These are phyloP conservation scores for Leptopilina myrica DNA, from an alignment of 2,888 invertebrate genomes.

Conservation along the genomic window DNA sequence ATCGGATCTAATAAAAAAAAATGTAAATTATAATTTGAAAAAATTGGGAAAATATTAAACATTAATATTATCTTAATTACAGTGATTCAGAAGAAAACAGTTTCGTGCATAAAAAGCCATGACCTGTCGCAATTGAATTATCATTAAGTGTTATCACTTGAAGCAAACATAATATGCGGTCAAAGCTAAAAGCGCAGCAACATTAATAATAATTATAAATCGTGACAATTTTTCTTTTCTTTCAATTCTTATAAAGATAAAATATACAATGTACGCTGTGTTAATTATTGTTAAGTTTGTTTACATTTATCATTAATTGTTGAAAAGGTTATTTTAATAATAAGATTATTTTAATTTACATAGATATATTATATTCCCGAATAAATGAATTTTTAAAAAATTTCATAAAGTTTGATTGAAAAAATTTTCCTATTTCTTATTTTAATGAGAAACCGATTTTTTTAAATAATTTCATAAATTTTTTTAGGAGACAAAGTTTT, in stretches of 20 bases:
- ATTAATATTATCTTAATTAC: too few species aligned
- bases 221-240: not conserved
- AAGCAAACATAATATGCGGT: conserved; percentile 50
- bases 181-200: conserved; percentile 43
- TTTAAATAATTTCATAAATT: too few species aligned
- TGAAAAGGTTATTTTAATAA: too few species aligned
- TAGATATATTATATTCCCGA: too few species aligned
- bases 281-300: conserved; percentile 5
- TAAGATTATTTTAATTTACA: too few species aligned
- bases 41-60: not conserved
- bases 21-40: not conserved
- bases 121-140: conserved; percentile 69
- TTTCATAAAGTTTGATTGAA: too few species aligned
- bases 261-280: not conserved
- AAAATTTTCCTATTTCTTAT: too few species aligned
- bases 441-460: too few species aligned
- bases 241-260: not conserved
- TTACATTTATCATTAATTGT: not conserved
- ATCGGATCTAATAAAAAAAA: too few species aligned
- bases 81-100: conserved; percentile 5
- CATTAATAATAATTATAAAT: conserved; percentile 1
- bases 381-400: too few species aligned
- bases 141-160: conserved; percentile 56
- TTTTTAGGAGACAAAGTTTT: too few species aligned
- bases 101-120: conserved; percentile 60